Percentiles rank a stretch among this genome's conserved stretches.
phyloP scores from a whole-genome alignment of 2,797 vertebrate genomes.

The Acanthurus tractus region DNA sequence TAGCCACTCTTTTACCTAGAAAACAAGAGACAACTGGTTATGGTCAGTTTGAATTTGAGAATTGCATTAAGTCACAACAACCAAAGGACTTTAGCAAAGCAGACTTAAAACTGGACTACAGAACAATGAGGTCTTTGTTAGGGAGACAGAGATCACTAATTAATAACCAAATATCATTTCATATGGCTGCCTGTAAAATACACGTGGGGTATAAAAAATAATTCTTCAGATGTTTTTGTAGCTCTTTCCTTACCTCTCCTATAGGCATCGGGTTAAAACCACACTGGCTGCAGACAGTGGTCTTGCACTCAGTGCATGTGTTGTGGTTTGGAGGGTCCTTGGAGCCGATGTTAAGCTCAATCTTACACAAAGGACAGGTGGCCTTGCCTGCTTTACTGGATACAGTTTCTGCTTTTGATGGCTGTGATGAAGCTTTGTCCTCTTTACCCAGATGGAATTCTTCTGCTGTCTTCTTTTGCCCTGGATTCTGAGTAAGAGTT shows the following conservation, averaged over 20 bases:
- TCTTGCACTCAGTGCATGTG: slow-evolving; percentile 94
- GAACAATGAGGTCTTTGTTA: neutral
- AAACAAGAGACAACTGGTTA: slow-evolving; percentile 38
- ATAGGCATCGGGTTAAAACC: slow-evolving; percentile 94
- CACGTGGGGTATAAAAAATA: neutral
- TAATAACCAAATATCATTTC: slow-evolving; percentile 1
- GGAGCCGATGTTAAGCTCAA: slow-evolving; percentile 87
- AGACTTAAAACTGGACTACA: no score
- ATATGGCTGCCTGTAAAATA: neutral
- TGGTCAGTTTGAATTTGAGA: slow-evolving; percentile 1
- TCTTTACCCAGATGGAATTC: slow-evolving; percentile 65
- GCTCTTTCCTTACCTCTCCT: slow-evolving; percentile 87
- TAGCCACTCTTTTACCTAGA: slow-evolving; percentile 89
- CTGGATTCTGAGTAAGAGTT: slow-evolving; percentile 48
- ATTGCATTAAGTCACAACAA: neutral
- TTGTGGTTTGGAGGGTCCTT: slow-evolving; percentile 90
- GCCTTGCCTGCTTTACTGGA: slow-evolving; percentile 60
- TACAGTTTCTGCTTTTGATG: slow-evolving; percentile 38
- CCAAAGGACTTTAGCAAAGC: neutral
- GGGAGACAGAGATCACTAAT: neutral
- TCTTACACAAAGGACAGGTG: slow-evolving; percentile 93
- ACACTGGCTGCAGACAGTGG: slow-evolving; percentile 93
- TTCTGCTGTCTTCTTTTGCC: slow-evolving; percentile 59
- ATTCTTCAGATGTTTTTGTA: neutral
- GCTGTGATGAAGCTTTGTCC: slow-evolving; percentile 56